These are phyloP conservation scores for Andrena cerasifolii DNA, from an alignment of 1,140 invertebrate species.

Conservation along the genomic window DNA sequence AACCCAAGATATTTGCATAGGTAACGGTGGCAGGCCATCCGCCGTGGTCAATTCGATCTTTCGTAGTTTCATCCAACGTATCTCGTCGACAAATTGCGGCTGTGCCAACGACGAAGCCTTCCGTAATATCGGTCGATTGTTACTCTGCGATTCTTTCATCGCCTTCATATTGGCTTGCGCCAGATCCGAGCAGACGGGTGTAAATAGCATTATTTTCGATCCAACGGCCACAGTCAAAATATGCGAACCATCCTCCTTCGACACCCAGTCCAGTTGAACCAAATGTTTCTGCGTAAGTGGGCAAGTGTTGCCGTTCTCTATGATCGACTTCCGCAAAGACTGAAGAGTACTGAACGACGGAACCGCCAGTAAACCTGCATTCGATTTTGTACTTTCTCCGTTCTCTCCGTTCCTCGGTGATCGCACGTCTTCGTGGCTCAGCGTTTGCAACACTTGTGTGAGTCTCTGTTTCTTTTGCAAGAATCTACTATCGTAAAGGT, in stretches of 20 bases:
- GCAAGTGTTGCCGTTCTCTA: conserved; percentile 95
- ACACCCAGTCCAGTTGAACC: conserved; percentile 99
- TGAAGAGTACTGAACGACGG: conserved; percentile 96
- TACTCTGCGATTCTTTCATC: conserved; percentile 91
- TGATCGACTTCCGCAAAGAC: conserved; percentile 93
- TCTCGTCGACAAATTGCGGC: conserved; percentile 92
- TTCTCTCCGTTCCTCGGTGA: conserved; percentile 79
- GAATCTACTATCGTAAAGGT: conserved; percentile 91
- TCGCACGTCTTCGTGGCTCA: conserved; percentile 84
- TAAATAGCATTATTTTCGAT: conserved; percentile 93
- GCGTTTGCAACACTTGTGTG: conserved; percentile 86
- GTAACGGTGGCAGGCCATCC: conserved; percentile 96
- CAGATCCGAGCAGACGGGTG: conserved; percentile 93
- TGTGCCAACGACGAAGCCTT: conserved; percentile 94
- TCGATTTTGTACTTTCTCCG: conserved; percentile 72
- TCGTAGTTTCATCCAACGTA: conserved; percentile 97
- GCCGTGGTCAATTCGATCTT: conserved; percentile 96
- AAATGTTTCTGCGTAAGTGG: conserved; percentile 93
- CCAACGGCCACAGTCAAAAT: conserved; percentile 98
- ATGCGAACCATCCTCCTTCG: conserved; percentile 99
- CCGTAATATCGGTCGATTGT: conserved; percentile 90
- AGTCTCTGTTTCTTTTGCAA: conserved; percentile 90
- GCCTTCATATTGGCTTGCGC: conserved; percentile 95
- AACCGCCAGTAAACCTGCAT: conserved; percentile 89
- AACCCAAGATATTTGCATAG: conserved; percentile 99